Evolutionary conservation across 2,113 vertebrate genomes (phyloP).

Genomic region (Butorides virescens): DNA sequence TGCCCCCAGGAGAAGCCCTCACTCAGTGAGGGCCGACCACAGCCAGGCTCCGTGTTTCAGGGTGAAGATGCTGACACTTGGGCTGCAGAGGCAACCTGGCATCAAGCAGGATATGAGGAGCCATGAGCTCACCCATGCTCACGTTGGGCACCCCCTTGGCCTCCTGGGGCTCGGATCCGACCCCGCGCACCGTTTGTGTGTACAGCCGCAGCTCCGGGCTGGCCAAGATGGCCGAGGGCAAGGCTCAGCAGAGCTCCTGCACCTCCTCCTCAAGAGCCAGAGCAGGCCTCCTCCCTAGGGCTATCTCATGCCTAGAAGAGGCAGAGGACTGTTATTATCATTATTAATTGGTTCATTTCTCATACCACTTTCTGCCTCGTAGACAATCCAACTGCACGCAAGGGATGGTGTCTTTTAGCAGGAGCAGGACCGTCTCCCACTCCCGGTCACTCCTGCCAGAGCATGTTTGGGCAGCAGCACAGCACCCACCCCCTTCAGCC

Average conservation of each 20-base stretch:
- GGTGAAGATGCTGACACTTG: neutral
- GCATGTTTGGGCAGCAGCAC: neutral
- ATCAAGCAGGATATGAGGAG: rapidly evolving
- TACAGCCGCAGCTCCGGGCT: rapidly evolving
- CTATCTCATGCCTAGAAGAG: neutral
- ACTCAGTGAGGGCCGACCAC: neutral
- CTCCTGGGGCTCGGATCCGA: rapidly evolving
- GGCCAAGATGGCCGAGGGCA: neutral
- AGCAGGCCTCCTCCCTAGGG: slow-evolving; percentile 1
- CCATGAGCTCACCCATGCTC: rapidly evolving
- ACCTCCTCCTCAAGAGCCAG: neutral
- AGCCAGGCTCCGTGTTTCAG: neutral
- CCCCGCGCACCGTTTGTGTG: rapidly evolving
- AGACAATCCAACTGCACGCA: neutral
- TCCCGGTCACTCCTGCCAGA: neutral
- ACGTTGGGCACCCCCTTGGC: neutral
- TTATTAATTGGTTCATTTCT: slow-evolving; percentile 42
- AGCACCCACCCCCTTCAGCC: neutral
- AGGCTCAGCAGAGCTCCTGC: neutral
- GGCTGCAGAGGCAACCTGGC: neutral
- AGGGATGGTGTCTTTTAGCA: rapidly evolving
- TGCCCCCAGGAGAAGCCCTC: neutral
- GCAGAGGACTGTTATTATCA: neutral
- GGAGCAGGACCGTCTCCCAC: neutral
- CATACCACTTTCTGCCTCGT: slow-evolving; percentile 17